Conservation (phyloP, 2,113 vertebrate genomes). For the Azemiops feae region DNA sequence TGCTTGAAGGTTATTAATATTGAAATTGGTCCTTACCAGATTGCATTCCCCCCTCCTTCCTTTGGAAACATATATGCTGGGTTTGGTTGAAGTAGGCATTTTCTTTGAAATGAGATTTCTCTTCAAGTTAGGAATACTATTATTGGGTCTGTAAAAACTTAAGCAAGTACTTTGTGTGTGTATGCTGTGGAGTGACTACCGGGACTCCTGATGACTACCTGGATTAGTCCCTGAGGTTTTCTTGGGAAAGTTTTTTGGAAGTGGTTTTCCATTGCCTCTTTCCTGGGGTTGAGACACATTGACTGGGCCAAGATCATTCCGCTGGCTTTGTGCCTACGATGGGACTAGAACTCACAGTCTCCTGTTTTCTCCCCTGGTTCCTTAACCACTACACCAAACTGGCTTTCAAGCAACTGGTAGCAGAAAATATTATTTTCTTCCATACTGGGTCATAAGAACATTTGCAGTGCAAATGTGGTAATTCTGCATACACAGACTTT, state of each 20-base stretch:
- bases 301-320: background rate
- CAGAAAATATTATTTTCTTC: background rate
- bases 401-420: background rate
- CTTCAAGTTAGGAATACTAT: background rate
- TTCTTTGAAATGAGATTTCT: background rate
- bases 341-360: background rate
- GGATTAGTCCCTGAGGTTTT: background rate
- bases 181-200: background rate
- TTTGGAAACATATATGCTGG: background rate
- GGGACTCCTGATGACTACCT: background rate
- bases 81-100: background rate
- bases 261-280: background rate
- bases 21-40: background rate
- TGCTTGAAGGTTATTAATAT: background rate
- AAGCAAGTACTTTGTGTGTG: background rate
- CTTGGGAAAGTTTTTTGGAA: background rate
- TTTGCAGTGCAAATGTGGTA: background rate
- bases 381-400: background rate
- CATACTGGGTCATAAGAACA: background rate
- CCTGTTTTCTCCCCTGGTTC: background rate
- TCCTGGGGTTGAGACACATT: background rate
- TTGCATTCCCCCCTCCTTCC: background rate
- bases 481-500: background rate
- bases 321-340: background rate
- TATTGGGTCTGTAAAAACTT: background rate